Percentiles rank a stretch among this genome's conserved stretches.
Conservation (phyloP, 2,888 invertebrate species). For the Abscondita cerata region DNA sequence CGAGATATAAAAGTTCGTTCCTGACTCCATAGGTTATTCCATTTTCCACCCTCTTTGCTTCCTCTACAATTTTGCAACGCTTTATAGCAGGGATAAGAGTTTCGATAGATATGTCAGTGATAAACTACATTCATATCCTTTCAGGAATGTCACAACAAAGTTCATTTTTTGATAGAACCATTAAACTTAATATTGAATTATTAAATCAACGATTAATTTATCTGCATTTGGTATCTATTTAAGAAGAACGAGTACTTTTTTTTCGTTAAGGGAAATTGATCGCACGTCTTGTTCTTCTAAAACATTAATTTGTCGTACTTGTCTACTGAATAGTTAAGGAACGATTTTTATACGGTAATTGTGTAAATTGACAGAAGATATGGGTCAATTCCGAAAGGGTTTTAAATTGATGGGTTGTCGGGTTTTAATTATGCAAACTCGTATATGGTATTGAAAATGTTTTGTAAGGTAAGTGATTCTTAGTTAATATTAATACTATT, state of each 20-base stretch:
- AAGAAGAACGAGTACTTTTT: not conserved
- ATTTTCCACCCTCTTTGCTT: conserved; percentile 43
- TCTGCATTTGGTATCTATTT: not conserved
- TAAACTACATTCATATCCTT: conserved; percentile 39
- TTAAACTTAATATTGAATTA: not conserved
- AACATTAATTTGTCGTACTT: not conserved
- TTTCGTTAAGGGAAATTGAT: conserved; percentile 1
- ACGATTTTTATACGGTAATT: conserved; percentile 2
- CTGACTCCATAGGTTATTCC: conserved; percentile 42
- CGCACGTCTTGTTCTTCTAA: not conserved
- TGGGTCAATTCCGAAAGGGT: conserved; percentile 12
- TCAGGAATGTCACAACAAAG: conserved; percentile 24
- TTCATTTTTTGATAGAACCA: conserved; percentile 16
- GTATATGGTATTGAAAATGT: not conserved
- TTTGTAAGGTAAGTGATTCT: not conserved
- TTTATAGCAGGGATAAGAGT: conserved; percentile 46
- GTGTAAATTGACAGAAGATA: conserved; percentile 17
- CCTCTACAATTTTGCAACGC: conserved; percentile 42
- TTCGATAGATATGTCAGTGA: conserved; percentile 46
- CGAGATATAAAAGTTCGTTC: conserved; percentile 33
- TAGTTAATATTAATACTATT: no score
- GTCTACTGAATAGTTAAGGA: conserved; percentile 8
- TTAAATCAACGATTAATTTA: not conserved
- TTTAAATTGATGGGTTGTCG: conserved; percentile 11
- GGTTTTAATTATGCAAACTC: not conserved